Evolutionary conservation across 2,113 vertebrate species (phyloP), one percentile per base, ranked within the genome.

Genomic region (Passer montanus): DNA sequence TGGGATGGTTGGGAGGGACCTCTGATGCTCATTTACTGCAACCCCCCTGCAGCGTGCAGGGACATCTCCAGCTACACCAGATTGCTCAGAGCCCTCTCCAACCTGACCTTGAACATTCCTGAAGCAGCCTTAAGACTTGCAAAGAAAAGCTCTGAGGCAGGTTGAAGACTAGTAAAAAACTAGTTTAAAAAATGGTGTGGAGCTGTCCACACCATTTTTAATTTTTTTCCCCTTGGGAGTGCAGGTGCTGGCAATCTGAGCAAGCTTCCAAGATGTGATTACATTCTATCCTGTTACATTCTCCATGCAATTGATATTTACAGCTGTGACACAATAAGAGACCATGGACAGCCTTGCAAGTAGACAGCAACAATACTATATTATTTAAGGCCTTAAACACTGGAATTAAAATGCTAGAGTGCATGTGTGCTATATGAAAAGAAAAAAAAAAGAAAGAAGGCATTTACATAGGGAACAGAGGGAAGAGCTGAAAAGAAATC

Each of bases 241-340:
- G 39, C 43, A 76, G 35, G 58, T 76, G 31, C 22, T 69, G 47
- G 49, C 19, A 80, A 23, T 50, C 59, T 74, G 64, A 67, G 73
- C 55, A 69, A 92, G 35, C 14, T 28, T 94, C 64, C 22, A 59
- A 56, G 73, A 72, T 15, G 41, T 11, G 89, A 81, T 70, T 93
- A 55, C 27, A 52, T 70, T 91, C 64, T 31, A 78, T 72, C 44
- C 27, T 56, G 39, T 72, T 79, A 80, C 31, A 72, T 52, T 70
- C 77, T 75, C 33, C 33, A 91, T 87, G 35, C 58, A 87, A 85
- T 46, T 94, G 66, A 76, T 94, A 77, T 89, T 85, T 91, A 72
- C 62, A 85, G 41, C 53, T 0, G 0, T 39, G 37, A 82, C 56
- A 70, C 1, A 4, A 39, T 37, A 68, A 68, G 37, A 82, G 49